Conservation (phyloP, 2,113 vertebrate species). For the Camarhynchus parvulus region DNA sequence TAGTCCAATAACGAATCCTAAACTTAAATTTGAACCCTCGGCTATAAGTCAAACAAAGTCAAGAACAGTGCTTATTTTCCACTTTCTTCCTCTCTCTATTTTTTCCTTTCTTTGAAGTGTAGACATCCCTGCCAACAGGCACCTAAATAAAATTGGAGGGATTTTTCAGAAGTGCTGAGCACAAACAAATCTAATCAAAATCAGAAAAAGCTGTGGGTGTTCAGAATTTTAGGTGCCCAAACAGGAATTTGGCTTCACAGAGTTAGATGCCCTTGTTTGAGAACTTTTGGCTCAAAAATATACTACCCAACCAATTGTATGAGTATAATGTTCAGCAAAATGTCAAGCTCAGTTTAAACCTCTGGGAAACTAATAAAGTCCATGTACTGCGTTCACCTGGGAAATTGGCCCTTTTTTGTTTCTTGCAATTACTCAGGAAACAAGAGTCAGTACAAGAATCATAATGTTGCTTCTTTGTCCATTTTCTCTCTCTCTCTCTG, state of each 20-base stretch:
- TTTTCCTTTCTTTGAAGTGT: conserved; percentile 22
- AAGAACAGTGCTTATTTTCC: conserved; percentile 32
- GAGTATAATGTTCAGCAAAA: conserved; percentile 33
- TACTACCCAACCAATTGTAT: conserved; percentile 14
- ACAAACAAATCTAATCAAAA: conserved; percentile 52
- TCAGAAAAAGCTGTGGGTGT: conserved; percentile 43
- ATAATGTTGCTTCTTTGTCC: not conserved
- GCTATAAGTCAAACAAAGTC: conserved; percentile 20
- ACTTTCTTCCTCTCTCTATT: not conserved
- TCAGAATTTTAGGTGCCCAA: conserved; percentile 53
- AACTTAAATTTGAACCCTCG: conserved; percentile 20
- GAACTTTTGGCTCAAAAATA: conserved; percentile 27
- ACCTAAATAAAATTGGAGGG: conserved; percentile 39
- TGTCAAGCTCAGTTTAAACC: conserved; percentile 52
- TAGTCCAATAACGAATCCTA: not conserved
- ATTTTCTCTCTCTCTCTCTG: not conserved
- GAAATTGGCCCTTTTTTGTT: conserved; percentile 3
- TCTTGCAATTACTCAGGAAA: conserved; percentile 18
- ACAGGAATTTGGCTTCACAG: conserved; percentile 21
- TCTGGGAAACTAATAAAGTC: conserved; percentile 52
- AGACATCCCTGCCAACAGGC: not conserved
- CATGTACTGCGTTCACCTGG: conserved; percentile 22
- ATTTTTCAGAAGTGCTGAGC: conserved; percentile 35
- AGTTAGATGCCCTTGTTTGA: conserved; percentile 25
- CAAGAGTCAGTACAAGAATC: not conserved